Conservation (phyloP, 2,888 invertebrate species). For the Cynaeus angustus region DNA sequence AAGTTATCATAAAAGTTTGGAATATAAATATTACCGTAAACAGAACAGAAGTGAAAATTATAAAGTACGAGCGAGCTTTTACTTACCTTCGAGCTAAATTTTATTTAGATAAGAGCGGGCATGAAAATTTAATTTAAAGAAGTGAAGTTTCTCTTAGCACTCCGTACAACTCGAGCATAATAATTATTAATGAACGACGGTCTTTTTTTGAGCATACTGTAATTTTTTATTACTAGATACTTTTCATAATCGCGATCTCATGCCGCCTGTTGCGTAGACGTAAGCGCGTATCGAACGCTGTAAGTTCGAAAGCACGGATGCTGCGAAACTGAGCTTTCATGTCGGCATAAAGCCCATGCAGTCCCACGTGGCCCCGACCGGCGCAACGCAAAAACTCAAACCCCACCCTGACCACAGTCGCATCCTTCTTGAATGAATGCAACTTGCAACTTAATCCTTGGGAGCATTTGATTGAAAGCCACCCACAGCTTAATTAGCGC, state of each 20-base stretch:
- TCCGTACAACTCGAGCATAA: too few species aligned
- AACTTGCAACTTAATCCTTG: conserved; percentile 39
- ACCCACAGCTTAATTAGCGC: conserved; percentile 39
- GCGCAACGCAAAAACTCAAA: conserved; percentile 54
- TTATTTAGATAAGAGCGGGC: too few species aligned
- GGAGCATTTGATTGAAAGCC: conserved; percentile 34
- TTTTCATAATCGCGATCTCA: conserved; percentile 14
- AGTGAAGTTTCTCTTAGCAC: too few species aligned
- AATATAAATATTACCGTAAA: too few species aligned
- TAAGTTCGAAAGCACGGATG: conserved; percentile 50
- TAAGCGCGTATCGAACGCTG: conserved; percentile 9
- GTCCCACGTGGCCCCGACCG: conserved; percentile 55
- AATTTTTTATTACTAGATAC: background rate
- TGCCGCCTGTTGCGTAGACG: conserved; percentile 56
- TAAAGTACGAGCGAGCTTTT: too few species aligned
- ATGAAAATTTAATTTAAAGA: too few species aligned
- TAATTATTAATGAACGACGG: too few species aligned
- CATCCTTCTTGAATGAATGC: conserved; percentile 43
- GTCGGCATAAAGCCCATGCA: conserved; percentile 50
- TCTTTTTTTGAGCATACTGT: too few species aligned
- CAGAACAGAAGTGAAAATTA: too few species aligned
- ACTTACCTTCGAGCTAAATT: too few species aligned
- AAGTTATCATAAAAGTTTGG: too few species aligned
- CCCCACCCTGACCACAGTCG: conserved; percentile 39
- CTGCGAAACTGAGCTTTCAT: conserved; percentile 58